These are phyloP conservation scores for Nicator chloris DNA, from an alignment of 2,113 vertebrate genomes.

Conservation along the genomic window DNA sequence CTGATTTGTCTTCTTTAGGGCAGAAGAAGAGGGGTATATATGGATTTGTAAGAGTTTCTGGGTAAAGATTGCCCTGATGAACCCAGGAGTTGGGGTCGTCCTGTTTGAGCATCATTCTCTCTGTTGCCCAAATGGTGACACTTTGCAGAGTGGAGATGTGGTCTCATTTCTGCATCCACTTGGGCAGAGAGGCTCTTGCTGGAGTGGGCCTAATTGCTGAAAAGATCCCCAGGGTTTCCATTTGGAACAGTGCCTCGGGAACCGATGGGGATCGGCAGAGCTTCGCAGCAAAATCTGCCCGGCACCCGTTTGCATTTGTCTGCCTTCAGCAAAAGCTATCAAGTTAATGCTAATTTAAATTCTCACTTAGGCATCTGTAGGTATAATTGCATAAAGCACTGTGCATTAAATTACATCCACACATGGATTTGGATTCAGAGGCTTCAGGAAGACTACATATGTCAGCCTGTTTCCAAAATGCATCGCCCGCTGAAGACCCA, in stretches of 20 bases:
- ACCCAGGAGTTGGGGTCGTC: background rate
- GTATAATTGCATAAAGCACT: conserved; percentile 38
- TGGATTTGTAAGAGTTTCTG: background rate
- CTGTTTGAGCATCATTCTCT: background rate
- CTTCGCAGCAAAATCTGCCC: conserved; percentile 10
- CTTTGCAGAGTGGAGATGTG: background rate
- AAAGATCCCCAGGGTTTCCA: background rate
- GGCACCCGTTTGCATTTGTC: background rate
- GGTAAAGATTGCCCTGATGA: background rate
- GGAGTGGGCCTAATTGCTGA: background rate
- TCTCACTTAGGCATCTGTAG: conserved; percentile 37
- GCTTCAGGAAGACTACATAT: background rate
- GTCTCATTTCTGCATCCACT: background rate
- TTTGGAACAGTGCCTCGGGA: background rate
- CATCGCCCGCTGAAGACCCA: background rate
- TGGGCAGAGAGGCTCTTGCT: background rate
- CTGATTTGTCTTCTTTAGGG: background rate
- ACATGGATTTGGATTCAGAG: background rate
- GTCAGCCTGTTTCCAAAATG: background rate
- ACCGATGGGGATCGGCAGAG: background rate
- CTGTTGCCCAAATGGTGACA: background rate
- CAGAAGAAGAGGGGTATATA: background rate
- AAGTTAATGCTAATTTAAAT: conserved; percentile 36
- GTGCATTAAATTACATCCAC: conserved; percentile 20
- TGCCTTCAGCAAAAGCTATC: conserved; percentile 23